Evolutionary conservation across 2,113 vertebrate genomes (phyloP).

Genomic region (Athene noctua): DNA sequence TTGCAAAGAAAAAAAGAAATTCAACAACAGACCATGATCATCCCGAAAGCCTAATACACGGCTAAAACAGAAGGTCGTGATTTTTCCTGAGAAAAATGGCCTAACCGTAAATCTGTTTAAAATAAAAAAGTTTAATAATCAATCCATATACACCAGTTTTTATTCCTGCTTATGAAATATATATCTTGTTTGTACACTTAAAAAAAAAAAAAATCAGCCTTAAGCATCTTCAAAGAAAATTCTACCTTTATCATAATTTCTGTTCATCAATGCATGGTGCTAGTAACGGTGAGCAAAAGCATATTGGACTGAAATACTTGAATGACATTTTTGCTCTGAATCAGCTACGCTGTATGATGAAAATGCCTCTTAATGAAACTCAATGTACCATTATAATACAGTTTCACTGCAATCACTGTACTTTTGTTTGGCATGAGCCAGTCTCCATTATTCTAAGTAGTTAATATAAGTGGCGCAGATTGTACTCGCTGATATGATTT

Average conservation of each 20-base stretch:
- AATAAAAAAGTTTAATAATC: not conserved
- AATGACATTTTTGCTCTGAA: not conserved
- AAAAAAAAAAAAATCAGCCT: not conserved
- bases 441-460: not conserved
- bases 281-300: not conserved
- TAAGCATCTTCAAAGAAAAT: not conserved
- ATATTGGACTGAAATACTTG: not conserved
- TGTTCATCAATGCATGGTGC: not conserved
- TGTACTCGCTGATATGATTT: not conserved
- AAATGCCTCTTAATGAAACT: conserved; percentile 31
- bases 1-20: not conserved
- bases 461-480: not conserved
- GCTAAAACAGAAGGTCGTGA: not conserved
- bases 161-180: not conserved
- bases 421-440: not conserved
- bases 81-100: not conserved
- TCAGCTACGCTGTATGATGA: not conserved
- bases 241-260: not conserved
- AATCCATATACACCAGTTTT: not conserved
- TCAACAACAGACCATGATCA: not conserved
- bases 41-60: not conserved
- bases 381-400: not conserved
- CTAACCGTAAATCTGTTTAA: not conserved
- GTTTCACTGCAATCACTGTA: not conserved
- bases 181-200: not conserved